Evolutionary conservation across 2,113 vertebrate species (phyloP), one percentile per base, ranked within the genome.

Genomic region (Ceyx melanurus): DNA sequence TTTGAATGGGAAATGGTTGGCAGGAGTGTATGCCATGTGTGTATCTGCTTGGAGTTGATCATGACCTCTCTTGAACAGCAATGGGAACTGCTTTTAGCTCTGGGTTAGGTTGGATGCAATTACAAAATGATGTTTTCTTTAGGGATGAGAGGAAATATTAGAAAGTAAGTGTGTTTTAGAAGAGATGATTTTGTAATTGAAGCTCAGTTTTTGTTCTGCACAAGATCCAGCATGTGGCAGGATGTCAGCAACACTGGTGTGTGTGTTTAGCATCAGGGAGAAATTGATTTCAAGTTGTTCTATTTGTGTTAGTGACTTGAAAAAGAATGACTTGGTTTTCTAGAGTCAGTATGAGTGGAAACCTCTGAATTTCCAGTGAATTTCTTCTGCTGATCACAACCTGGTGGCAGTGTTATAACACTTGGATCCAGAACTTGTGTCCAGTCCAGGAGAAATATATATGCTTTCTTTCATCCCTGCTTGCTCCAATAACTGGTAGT

Each of bases 21-120:
- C 4, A 2, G 20, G 35, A 43, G 17, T 9, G 10, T 45, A 3
- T 35, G 19, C 53, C 46, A 48, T 0, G 0, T 31, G 3, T 35
- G 2, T 19, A 4, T 75, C 13, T 40, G 15, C 13, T 66, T 21
- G 35, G 40, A 46, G 6, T 2, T 75, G 53, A 23, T 78, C 9
- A 3, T 77, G 56, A 54, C 31, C 31, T 37, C 22, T 78, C 37
- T 17, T 35, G 31, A 88, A 5, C 35, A 68, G 42, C 33, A 54
- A 31, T 2, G 2, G 13, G 15, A 75, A 6, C 22, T 61, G 7
- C 77, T 84, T 68, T 45, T 40, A 68, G 18, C 10, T 60, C 31
- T 40, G 16, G 25, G 13, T 67, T 78, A 60, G 37, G 9, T 15
- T 91, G 42, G 19, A 28, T 79, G 51, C 37, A 62, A 40, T 21